These are phyloP conservation scores for Julus scanicus DNA, from an alignment of 2,888 invertebrate species.

Conservation along the genomic window DNA sequence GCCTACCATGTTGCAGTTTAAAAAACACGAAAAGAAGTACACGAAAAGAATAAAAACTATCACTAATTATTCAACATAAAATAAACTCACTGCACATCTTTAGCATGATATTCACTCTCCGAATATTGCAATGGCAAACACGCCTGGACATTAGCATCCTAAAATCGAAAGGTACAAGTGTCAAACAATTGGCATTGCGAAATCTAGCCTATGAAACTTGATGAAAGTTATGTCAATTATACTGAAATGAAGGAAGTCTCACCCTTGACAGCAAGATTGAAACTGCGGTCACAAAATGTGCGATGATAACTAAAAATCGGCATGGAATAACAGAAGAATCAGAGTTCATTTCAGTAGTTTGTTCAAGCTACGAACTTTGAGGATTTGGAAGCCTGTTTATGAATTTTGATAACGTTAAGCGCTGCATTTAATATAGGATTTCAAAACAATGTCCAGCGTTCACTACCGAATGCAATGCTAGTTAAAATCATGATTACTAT, in stretches of 20 bases:
- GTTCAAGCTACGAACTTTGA: not conserved
- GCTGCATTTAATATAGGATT: not conserved
- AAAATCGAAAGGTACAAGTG: constrained; percentile 18
- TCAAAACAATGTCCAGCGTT: not conserved
- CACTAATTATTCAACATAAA: too few species aligned
- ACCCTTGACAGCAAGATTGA: constrained; percentile 76
- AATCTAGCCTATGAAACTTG: too few species aligned
- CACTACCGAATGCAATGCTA: not conserved
- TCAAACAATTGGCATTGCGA: too few species aligned
- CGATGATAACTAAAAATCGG: constrained; percentile 76
- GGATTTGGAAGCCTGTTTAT: not conserved
- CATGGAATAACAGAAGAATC: constrained; percentile 70
- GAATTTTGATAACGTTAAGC: not conserved
- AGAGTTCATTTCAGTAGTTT: constrained; percentile 41
- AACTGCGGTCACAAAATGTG: constrained; percentile 76
- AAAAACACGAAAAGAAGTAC: constrained; percentile 9
- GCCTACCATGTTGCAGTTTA: not conserved
- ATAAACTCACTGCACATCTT: constrained; percentile 65
- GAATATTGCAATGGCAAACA: constrained; percentile 68
- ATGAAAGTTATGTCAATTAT: not conserved
- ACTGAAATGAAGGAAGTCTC: constrained; percentile 62
- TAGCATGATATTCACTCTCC: constrained; percentile 65
- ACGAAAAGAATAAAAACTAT: too few species aligned
- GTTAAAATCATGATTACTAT: not conserved
- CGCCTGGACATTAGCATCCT: constrained; percentile 68